Base-by-base conservation (phyloP, 2,797 vertebrate genomes). In the Hapalemur alaotrensis region DNA sequence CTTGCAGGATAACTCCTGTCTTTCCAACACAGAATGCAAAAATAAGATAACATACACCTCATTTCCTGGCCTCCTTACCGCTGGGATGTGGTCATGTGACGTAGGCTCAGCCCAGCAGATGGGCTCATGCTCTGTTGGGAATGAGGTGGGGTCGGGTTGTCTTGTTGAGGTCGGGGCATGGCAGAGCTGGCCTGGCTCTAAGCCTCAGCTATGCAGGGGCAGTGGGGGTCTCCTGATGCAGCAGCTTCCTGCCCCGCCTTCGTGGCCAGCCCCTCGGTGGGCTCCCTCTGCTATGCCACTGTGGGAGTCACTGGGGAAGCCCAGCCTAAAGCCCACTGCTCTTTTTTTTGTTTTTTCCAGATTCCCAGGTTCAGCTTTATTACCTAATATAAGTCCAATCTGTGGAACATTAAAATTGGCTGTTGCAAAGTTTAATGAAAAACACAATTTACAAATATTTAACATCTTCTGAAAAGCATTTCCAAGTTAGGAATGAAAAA, bases 361-460 rank as follows among this genome's bases (percentile, higher is more conserved):
- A 86, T 92, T 94, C 61, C 69, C 75, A 93, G 43, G 73, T 48
- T 94, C 48, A 92, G 46, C 79, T 96, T 97, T 95, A 96, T 96
- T 97, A 89, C 54, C 67, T 89, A 95, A 95, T n/a, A 96, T 32
- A 91, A 94, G 79, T 81, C 65, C 94, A 95, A 52, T 70, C 91
- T 97, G 92, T 95, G 93, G 94, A 96, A 97, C 86, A 72, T 59
- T 92, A 78, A 85, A 97, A 84, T 91, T 78, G 93, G 96, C 32
- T 94, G 93, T 97, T 86, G 94, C 96, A 91, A 97, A 97, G 93
- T 95, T 97, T 96, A 98, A 97, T 97, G 97, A 96, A 98, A 98
- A 98, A 98, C 98, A 98, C 97, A 98, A 96, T 97, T 93, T 98
- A 98, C 96, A 98, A 90, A 83, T 89, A 41, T 57, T 91, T 32